Conservation (phyloP, 2,888 invertebrate species). For the Conistra vaccinii region DNA sequence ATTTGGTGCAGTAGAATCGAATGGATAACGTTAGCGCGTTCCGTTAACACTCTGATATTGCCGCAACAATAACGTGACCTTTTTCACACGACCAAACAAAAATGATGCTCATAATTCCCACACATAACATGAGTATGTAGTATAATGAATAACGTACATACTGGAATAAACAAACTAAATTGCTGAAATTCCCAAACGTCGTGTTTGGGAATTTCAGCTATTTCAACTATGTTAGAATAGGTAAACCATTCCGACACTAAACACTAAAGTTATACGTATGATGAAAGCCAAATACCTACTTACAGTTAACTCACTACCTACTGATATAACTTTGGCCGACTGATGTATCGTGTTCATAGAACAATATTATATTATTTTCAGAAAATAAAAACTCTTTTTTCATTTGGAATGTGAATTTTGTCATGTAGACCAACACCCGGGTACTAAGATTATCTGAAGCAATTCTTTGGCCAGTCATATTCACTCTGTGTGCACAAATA, state of each 20-base stretch:
- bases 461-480: constrained; percentile 21
- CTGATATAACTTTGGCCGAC: background rate
- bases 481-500: constrained; percentile 28
- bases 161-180: constrained; percentile 40
- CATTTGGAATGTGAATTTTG: background rate
- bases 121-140: constrained; percentile 7
- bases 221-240: constrained; percentile 29
- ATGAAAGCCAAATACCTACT: constrained; percentile 15
- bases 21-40: background rate
- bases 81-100: constrained; percentile 16
- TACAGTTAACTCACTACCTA: background rate
- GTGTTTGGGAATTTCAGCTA: constrained; percentile 44
- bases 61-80: constrained; percentile 16
- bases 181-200: constrained; percentile 47
- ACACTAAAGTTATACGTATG: constrained; percentile 19
- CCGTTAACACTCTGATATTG: constrained; percentile 4
- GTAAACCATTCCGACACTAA: constrained; percentile 25
- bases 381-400: background rate
- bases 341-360: background rate
- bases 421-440: background rate
- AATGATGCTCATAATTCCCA: constrained; percentile 25
- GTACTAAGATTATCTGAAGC: background rate
- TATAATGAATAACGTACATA: constrained; percentile 36
- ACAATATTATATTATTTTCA: constrained; percentile 1
- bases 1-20: background rate